These are phyloP conservation scores for Bedellia somnulentella DNA, from an alignment of 2,888 invertebrate genomes.

Conservation along the genomic window DNA sequence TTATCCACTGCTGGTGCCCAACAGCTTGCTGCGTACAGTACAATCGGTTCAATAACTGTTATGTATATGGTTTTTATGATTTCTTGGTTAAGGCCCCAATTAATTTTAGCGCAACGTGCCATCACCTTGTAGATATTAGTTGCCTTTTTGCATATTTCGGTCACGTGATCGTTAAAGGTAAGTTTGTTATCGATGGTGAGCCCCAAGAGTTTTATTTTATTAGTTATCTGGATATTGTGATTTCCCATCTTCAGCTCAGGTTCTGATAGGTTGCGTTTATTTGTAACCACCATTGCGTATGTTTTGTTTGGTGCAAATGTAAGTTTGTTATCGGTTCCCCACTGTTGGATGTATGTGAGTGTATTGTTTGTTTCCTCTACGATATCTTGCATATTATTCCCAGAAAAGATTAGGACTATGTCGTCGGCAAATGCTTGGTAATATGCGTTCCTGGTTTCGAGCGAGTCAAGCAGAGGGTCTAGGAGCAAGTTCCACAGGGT, in stretches of 20 bases:
- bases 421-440: too few relatives aligned
- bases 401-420: too few relatives aligned
- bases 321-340: too few relatives aligned
- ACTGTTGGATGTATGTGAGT: too few relatives aligned
- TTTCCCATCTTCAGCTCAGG: too few relatives aligned
- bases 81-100: constrained; percentile 6
- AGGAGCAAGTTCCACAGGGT: constrained; percentile 12
- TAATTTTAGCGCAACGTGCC: constrained; percentile 3
- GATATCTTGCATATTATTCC: too few relatives aligned
- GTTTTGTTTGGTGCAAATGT: too few relatives aligned
- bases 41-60: constrained; percentile 6
- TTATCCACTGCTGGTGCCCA: constrained; percentile 3
- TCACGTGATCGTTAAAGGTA: constrained; percentile 7
- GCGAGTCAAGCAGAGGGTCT: constrained; percentile 7
- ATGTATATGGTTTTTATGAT: constrained; percentile 6
- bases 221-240: too few relatives aligned
- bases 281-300: too few relatives aligned
- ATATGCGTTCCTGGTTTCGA: constrained; percentile 1
- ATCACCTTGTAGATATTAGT: constrained; percentile 5
- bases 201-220: constrained; percentile 8
- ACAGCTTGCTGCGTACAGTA: constrained; percentile 6
- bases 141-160: constrained; percentile 6
- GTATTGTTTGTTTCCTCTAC: too few relatives aligned
- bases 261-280: too few relatives aligned
- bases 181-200: constrained; percentile 8